Evolutionary conservation across 2,113 vertebrate genomes (phyloP), one percentile per base, ranked within the genome.

Genomic region (Oryzias javanicus): DNA sequence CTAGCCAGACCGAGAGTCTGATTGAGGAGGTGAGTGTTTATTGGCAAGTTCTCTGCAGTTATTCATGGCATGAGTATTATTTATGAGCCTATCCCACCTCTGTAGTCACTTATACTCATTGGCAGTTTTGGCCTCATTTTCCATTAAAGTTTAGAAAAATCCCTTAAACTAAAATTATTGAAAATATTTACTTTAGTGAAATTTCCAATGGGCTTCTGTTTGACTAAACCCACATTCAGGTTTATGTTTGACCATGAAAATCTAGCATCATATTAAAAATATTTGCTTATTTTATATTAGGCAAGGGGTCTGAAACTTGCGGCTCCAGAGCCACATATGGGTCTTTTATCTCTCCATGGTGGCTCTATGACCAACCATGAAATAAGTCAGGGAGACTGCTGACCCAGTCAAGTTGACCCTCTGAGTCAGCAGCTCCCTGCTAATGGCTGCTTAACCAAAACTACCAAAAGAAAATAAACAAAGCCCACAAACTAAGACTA

Each of bases 21-120:
- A 42, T 46, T 60, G 50, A 61, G 63, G 46, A 57, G 35, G 42
- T 25, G 51, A 60, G 47, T 42, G 60, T 59, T 17, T 19, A 61
- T 55, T 54, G 64, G 18, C 59, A 60, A 44, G 12, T 67, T 50
- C 74, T 65, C 49, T 27, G 55, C 52, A 49, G 40, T 41, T 60
- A 63, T 54, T 60, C 72, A 59, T 49, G 13, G n/a, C 6, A 46
- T 74, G 72, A 79, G 64, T 74, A 35, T 12, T 35, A 12, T 35
- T 35, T 35, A 35, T 35, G 29, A 62, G 67, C 22, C 15, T 61
- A 29, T 55, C 64, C 46, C 60, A 48, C 27, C 35, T 73, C 57
- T 66, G 68, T 68, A 73, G 63, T 49, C 67, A 79, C 70, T 64
- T 64, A 46, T 49, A 60, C 41, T 72, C 64, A 44, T 48, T 15